A percentile compares a stretch with the other conserved stretches of the same genome.
phyloP scores from a whole-genome alignment of 2,888 invertebrate species.

The Ophion ventricosus region DNA sequence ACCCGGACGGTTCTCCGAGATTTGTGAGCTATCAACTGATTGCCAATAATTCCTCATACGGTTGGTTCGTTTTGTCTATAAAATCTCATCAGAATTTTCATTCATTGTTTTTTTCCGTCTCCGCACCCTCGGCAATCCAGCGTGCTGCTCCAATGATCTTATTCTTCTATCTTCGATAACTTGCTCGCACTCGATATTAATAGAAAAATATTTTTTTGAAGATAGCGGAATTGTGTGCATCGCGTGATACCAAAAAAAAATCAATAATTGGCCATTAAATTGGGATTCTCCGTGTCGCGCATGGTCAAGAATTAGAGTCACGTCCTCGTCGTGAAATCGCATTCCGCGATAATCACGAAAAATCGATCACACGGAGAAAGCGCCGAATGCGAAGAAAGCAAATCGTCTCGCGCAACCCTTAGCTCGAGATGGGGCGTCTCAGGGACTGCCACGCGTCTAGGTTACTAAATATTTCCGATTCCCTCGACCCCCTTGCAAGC shows the following conservation, averaged over 20 bases:
- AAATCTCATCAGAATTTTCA: conserved; percentile 14
- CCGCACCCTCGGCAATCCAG: not conserved
- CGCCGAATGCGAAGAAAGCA: conserved; percentile 2
- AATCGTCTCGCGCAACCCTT: conserved; percentile 54
- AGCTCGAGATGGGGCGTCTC: conserved; percentile 9
- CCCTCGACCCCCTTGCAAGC: conserved; percentile 23
- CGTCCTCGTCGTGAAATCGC: conserved; percentile 56
- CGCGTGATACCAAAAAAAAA: not conserved
- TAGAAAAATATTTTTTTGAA: not conserved
- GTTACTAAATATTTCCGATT: conserved; percentile 62
- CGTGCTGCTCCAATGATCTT: no score
- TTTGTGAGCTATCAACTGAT: conserved; percentile 67
- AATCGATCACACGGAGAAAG: conserved; percentile 42
- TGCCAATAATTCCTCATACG: conserved; percentile 64
- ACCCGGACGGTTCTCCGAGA: conserved; percentile 39
- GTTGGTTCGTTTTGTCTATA: conserved; percentile 32
- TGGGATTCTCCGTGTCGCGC: not conserved
- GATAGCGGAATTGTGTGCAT: not conserved
- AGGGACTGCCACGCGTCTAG: conserved; percentile 47
- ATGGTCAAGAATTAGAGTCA: conserved; percentile 51
- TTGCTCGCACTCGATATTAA: not conserved
- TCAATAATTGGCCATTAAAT: conserved; percentile 7
- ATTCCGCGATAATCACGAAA: conserved; percentile 53
- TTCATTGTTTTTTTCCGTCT: conserved; percentile 16
- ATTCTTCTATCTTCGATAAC: no score